Evolutionary conservation across 2,113 vertebrate genomes (phyloP), one percentile per base, ranked within the genome.

Genomic region (Phoxinus phoxinus): DNA sequence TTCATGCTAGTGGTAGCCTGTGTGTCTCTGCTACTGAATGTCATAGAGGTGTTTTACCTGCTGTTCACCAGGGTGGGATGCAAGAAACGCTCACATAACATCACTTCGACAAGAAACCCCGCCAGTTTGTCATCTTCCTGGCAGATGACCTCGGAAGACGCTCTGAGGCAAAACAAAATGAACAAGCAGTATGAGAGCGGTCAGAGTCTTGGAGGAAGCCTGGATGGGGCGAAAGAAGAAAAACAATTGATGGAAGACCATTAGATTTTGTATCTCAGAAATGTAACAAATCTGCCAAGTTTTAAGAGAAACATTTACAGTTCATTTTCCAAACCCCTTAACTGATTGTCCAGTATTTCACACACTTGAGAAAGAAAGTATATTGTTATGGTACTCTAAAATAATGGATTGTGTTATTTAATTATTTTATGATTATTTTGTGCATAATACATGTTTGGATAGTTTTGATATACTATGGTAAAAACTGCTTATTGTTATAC

Each of bases 1-100:
- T 96, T 96, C 84, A 96, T 96, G 95, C 91, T 96, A 87, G 94
- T 84, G 23, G 93, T 96, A 44, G 92, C 93, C 17, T 95, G 95
- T 83, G 44, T 96, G 27, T 96, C 95, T 3, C 89, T 96, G 83
- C 0, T 94, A 6, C 92, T 96, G 44, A 96, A 92, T 6, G 0
- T 96, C 23, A 2, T 92, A 0, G 95, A 96, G 90, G 51, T 96
- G 15, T 91, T 96, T 84, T 95, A 95, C 91, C 92, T 96, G 87
- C 6, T 96, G 1, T 93, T 86, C 53, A 92, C 65, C 25, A 88
- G 89, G 80, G 6, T 93, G n/a, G 73, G 80, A 19, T 93, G 94
- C 79, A 86, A 6, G 61, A 10, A 35, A 13, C 76, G 12, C 2
- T 2, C 7, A 0, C 86, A 59, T 44, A 89, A 85, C 12, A 25